Base-by-base conservation (phyloP, 1,140 invertebrate species). In the Trialeurodes vaporariorum region DNA sequence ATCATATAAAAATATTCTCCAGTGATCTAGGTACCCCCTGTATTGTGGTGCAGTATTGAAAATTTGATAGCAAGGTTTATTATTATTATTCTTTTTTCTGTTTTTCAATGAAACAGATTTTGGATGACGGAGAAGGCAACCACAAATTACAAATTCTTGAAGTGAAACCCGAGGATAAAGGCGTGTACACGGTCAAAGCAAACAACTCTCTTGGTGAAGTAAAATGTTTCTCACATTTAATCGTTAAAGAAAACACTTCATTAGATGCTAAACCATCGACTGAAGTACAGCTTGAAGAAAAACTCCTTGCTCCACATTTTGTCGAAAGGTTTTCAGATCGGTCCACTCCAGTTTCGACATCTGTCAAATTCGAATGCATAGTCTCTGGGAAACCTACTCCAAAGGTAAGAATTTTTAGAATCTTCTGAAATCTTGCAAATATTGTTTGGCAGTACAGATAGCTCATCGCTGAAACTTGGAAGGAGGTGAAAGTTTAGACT, bases 141-240 rank as follows among this genome's bases (percentile, higher is more conserved):
- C 80, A 83, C 0, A 82, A 78, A 64, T 74, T 91, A 1, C 81
- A 79, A 49, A 85, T 91, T 26, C 79, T 76, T 25, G 78, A 82
- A 59, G 83, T 84, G 0, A 75, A 71, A 11, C 79, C 82, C 1
- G 81, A 85, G 63, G 86, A 92, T 72, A 86, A 86, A 72, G 89
- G 90, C 1, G 86, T 90, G 65, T 92, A 91, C 73, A 87, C 87
- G 0, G 86, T 86, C 0, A 87, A 88, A 74, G 90, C 90, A 0
- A 81, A 79, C 1, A 92, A 91, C 76, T 73, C 77, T 23, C 79
- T 81, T 24, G 90, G 90, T n/a, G 88, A 91, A 71, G 88, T 87
- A 0, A 90, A 91, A 74, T 89, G 89, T 72, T 90, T 91, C 69
- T 87, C 88, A 0, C 86, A 89, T 70, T 73, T 93, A 1, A 89